Base-by-base conservation (phyloP, 2,797 vertebrate species). In the Poecilia velifera region DNA sequence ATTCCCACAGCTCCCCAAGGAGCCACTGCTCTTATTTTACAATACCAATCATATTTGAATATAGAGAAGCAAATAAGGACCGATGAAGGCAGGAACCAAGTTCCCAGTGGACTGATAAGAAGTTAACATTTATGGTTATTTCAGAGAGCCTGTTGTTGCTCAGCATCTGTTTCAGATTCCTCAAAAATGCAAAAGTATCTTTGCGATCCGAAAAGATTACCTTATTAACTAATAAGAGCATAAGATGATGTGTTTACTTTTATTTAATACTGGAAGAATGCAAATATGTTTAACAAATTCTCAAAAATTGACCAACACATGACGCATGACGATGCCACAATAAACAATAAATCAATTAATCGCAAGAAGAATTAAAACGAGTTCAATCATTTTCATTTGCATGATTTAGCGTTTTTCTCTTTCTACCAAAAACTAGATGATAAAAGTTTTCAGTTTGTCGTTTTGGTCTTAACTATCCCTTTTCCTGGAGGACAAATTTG, bases 61-160 rank as follows among this genome's bases (percentile, higher is more conserved):
- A 73, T 70, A 12, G 25, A 73, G 28, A 73, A 74, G 28, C 3
- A 72, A 74, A 84, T 73, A 76, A 66, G 2, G 13, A 49, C 12
- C 51, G 43, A 43, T 46, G 36, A 68, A 73, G 31, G 9, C 28
- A 43, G 55, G 14, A 64, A 31, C 2, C 13, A 72, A 47, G 59
- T 66, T 64, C 28, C 47, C 31, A 34, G 45, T 80, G 66, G 57
- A 80, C 75, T 45, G 76, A 74, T 7, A 76, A 43, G 39, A 79
- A 1, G 4, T 85, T 75, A 86, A 81, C 22, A 55, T 88, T 81
- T 76, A 86, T 31, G 43, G 55, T 57, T 57, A 57, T 31, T 39
- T 79, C 22, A 59, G 3, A 31, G 5, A 7, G 7, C 10, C 51
- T 31, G 18, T 12, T 39, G 18, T 75, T 59, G 53, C 14, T 59